A percentile compares a stretch with the other conserved stretches of the same genome.
Conservation (phyloP, 2,888 invertebrate genomes). For the Neoscelio sp. region DNA sequence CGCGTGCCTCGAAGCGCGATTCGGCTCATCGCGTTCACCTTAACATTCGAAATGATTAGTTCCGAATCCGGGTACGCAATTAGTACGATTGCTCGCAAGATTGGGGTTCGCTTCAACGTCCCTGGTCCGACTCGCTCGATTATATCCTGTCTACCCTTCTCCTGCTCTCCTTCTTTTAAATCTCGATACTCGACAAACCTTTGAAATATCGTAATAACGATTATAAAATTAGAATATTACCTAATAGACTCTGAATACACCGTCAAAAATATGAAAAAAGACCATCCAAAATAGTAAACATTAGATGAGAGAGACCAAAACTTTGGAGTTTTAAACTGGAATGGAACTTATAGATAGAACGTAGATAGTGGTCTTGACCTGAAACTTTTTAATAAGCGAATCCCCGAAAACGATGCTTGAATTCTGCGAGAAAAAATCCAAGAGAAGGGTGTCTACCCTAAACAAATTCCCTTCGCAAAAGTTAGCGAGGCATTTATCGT, state of each 20-base stretch:
- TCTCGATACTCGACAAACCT: no score
- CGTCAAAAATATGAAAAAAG: no score
- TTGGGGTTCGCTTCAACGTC: conserved; percentile 42
- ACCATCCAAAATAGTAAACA: no score
- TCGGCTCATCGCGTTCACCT: conserved; percentile 56
- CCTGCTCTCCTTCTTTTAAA: conserved; percentile 37
- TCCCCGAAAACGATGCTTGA: background rate
- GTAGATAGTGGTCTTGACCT: no score
- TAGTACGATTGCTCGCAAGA: conserved; percentile 72
- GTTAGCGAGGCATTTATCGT: conserved; percentile 21
- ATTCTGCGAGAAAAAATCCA: no score
- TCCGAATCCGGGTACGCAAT: conserved; percentile 72
- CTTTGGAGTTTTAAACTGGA: no score
- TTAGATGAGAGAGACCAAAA: no score
- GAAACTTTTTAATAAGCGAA: conserved; percentile 13
- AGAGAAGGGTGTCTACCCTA: background rate
- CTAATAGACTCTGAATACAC: no score
- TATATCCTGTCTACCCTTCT: conserved; percentile 55
- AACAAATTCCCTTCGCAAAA: background rate
- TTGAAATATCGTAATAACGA: no score
- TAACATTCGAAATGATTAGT: conserved; percentile 75
- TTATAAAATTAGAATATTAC: no score
- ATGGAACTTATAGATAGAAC: no score
- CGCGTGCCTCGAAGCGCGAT: conserved; percentile 22
- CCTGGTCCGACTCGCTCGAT: conserved; percentile 70